Conservation (phyloP, 1,140 invertebrate species). For the Dendrolimus kikuchii region DNA sequence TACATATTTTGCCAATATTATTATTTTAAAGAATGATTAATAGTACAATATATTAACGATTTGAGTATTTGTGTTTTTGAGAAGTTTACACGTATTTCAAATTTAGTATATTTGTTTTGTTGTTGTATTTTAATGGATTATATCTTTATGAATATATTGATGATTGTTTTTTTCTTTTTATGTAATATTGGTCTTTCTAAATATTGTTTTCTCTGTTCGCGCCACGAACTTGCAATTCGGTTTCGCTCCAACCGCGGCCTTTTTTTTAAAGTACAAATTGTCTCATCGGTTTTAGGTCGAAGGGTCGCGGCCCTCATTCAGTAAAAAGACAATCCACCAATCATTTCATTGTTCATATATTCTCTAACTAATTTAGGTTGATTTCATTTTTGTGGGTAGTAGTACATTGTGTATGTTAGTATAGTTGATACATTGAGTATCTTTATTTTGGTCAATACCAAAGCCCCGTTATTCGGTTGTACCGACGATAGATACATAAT, state of each 20-base stretch:
- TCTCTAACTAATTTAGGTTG: slow-evolving; percentile 13
- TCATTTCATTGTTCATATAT: slow-evolving; percentile 28
- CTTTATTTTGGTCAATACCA: slow-evolving; percentile 18
- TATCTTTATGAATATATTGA: slow-evolving; percentile 55
- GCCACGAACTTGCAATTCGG: slow-evolving; percentile 2
- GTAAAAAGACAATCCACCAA: slow-evolving; percentile 49
- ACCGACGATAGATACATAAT: slow-evolving; percentile 26
- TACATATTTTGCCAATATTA: slow-evolving; percentile 31
- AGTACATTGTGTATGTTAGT: slow-evolving; percentile 1
- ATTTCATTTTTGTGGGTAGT: slow-evolving; percentile 11
- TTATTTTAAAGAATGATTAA: slow-evolving; percentile 18
- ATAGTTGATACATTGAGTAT: slow-evolving; percentile 15
- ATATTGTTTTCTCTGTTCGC: slow-evolving; percentile 15
- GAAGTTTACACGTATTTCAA: slow-evolving; percentile 18
- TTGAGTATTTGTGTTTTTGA: slow-evolving; percentile 65
- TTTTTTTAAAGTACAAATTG: slow-evolving; percentile 63
- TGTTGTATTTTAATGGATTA: slow-evolving; percentile 68
- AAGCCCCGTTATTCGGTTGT: slow-evolving; percentile 9
- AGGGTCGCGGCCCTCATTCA: slow-evolving; percentile 29
- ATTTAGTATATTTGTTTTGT: slow-evolving; percentile 60
- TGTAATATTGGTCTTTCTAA: slow-evolving; percentile 33
- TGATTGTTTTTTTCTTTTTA: slow-evolving; percentile 41
- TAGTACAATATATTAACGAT: slow-evolving; percentile 18
- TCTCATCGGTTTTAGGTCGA: slow-evolving; percentile 54
- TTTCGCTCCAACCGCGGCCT: slow-evolving; percentile 21